Conservation (phyloP, 2,113 vertebrate genomes). For the Ceyx cyanopectus region DNA sequence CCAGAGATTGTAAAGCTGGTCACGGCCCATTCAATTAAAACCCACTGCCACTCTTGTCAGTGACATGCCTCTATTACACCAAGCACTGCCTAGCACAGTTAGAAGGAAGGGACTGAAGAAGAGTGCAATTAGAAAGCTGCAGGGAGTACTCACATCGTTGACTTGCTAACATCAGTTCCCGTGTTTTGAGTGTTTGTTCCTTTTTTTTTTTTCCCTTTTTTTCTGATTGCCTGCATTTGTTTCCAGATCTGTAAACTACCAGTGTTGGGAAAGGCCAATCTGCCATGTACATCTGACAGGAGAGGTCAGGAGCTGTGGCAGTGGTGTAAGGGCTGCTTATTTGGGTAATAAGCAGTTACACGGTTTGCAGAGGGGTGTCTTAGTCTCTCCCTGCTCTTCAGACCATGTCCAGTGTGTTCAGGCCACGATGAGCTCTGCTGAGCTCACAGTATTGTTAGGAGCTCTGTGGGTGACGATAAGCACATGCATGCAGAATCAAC, state of each 20-base stretch:
- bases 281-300: background rate
- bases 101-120: background rate
- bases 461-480: background rate
- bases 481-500: background rate
- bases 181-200: background rate
- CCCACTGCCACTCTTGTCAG: rapidly evolving
- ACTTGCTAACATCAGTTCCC: background rate
- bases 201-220: background rate
- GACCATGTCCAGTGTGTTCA: background rate
- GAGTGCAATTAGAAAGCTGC: background rate
- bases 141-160: background rate
- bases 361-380: background rate
- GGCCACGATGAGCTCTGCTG: background rate
- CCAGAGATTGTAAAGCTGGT: background rate
- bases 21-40: background rate
- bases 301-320: background rate
- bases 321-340: rapidly evolving
- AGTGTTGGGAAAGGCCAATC: background rate
- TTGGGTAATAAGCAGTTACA: background rate
- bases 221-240: background rate
- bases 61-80: background rate
- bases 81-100: background rate
- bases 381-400: background rate
- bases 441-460: background rate
- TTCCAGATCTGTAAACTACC: background rate